These are phyloP conservation scores for Notospermus geniculatus DNA, from an alignment of 1,140 invertebrate species.

Conservation along the genomic window DNA sequence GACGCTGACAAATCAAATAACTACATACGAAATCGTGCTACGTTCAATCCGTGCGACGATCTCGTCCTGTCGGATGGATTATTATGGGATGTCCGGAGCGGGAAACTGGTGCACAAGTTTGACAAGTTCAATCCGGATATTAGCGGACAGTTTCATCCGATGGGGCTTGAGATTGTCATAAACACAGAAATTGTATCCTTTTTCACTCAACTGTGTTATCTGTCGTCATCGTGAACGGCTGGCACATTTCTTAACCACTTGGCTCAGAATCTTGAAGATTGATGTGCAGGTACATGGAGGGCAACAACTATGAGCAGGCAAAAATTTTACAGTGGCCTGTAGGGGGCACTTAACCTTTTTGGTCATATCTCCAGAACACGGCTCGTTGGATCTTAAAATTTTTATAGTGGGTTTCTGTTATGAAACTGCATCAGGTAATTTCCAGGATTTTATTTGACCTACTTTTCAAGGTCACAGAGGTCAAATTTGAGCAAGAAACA, in stretches of 20 bases:
- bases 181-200: slow-evolving; percentile 63
- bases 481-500: slow-evolving; percentile 16
- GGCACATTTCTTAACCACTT: no score
- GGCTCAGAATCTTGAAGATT: background rate
- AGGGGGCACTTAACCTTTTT: no score
- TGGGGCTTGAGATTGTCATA: slow-evolving; percentile 77
- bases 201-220: no score
- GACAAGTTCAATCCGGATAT: slow-evolving; percentile 94
- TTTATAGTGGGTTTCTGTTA: no score
- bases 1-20: slow-evolving; percentile 79
- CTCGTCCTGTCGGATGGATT: slow-evolving; percentile 93
- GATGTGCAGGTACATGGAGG: background rate
- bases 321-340: no score
- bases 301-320: no score
- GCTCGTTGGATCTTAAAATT: no score
- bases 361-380: no score
- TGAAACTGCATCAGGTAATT: no score
- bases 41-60: slow-evolving; percentile 91
- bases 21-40: slow-evolving; percentile 91
- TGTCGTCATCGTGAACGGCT: background rate
- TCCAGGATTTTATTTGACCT: no score
- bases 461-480: no score
- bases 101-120: slow-evolving; percentile 77
- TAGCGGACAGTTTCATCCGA: slow-evolving; percentile 96
- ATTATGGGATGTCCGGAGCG: slow-evolving; percentile 87